These are phyloP conservation scores for Dendrocopos noguchii DNA, from an alignment of 2,113 vertebrate genomes.

Conservation along the genomic window DNA sequence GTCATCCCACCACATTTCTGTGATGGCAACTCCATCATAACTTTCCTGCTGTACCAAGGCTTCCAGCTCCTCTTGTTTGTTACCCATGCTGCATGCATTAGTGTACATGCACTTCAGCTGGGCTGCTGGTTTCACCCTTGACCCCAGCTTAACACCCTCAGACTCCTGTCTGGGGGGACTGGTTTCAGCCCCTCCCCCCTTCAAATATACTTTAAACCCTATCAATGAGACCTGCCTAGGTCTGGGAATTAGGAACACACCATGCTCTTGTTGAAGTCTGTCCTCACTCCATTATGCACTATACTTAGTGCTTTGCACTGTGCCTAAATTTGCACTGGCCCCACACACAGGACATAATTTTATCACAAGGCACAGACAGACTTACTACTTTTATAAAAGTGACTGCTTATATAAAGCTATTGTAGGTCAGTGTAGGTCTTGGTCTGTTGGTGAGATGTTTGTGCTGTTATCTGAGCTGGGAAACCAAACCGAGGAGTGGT, in stretches of 20 bases:
- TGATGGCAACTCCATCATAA: too few species aligned
- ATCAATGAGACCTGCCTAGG: too few species aligned
- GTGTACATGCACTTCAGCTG: too few species aligned
- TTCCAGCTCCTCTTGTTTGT: too few species aligned
- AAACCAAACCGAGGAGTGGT: conserved; percentile 39
- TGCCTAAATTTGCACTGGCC: neutral
- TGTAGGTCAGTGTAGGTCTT: conserved; percentile 19
- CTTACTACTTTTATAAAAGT: neutral
- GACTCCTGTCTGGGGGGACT: too few species aligned
- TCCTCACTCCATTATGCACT: neutral
- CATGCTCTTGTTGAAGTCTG: neutral
- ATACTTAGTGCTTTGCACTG: neutral
- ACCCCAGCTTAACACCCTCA: too few species aligned
- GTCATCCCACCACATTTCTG: too few species aligned
- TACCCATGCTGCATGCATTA: too few species aligned
- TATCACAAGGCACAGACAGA: neutral
- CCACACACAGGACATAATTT: neutral
- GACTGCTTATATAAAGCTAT: conserved; percentile 18
- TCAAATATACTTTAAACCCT: too few species aligned
- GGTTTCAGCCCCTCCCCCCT: too few species aligned
- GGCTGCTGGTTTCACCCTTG: too few species aligned
- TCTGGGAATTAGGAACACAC: neutral
- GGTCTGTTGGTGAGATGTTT: neutral
- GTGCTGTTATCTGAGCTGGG: conserved; percentile 46
- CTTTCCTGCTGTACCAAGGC: too few species aligned